Conservation (phyloP, 1,140 invertebrate species). For the Drosophila sechellia region DNA sequence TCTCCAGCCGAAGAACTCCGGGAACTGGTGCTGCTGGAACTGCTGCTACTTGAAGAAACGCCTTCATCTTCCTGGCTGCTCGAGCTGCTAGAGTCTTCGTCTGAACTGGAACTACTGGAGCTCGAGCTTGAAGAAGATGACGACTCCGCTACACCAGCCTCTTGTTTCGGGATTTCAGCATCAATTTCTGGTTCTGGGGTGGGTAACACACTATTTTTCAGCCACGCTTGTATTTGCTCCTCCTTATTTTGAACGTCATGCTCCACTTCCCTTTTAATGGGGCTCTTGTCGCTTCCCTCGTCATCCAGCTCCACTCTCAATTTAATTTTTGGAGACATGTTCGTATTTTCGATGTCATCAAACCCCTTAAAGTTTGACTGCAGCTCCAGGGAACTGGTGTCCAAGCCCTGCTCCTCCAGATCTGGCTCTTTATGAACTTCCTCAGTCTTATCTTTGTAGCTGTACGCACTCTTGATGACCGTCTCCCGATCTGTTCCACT, state of each 20-base stretch:
- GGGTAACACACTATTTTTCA: constrained; percentile 32
- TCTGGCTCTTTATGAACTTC: background rate
- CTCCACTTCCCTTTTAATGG: background rate
- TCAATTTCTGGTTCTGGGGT: background rate
- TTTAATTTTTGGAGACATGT: constrained; percentile 57
- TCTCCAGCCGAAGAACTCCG: constrained; percentile 9
- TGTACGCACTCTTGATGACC: constrained; percentile 64
- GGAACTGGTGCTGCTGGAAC: constrained; percentile 31
- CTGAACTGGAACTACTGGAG: constrained; percentile 43
- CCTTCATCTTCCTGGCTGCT: constrained; percentile 39
- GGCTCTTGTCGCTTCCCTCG: background rate
- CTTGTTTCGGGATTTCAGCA: background rate
- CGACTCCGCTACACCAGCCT: constrained; percentile 13
- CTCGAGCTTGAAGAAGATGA: constrained; percentile 52
- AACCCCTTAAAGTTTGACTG: constrained; percentile 63
- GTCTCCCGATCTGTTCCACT: constrained; percentile 45
- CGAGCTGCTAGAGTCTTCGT: constrained; percentile 29
- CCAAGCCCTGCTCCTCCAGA: constrained; percentile 1
- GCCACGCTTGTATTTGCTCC: constrained; percentile 59
- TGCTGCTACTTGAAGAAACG: constrained; percentile 24
- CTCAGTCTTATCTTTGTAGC: constrained; percentile 42
- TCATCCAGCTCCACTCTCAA: constrained; percentile 23
- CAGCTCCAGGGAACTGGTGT: constrained; percentile 53
- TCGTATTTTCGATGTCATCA: constrained; percentile 64
- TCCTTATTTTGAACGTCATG: constrained; percentile 41